A percentile compares a stretch with the other conserved stretches of the same genome.
Conservation (phyloP, 2,888 invertebrate genomes). For the Coelogynopora nodosa region DNA sequence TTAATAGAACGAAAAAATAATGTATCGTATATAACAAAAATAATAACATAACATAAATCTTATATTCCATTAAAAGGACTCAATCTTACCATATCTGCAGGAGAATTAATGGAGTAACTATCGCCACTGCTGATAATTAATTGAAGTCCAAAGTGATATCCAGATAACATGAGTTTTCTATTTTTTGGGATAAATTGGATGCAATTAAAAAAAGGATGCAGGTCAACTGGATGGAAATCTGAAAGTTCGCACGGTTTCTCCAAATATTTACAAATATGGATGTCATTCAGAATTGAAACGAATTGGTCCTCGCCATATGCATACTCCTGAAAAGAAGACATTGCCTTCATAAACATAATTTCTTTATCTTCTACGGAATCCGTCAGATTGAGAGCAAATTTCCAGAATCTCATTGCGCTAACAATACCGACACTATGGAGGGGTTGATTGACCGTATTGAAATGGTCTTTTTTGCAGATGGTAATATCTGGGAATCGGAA, state of each 20-base stretch:
- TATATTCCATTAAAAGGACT: too few species aligned
- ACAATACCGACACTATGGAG: not conserved
- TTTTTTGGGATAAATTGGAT: too few species aligned
- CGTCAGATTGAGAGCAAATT: not conserved
- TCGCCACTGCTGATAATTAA: too few species aligned
- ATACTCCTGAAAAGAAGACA: not conserved
- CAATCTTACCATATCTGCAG: too few species aligned
- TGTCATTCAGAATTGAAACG: not conserved
- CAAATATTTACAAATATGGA: not conserved
- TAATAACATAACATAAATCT: too few species aligned
- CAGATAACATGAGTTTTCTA: too few species aligned
- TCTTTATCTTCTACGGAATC: not conserved
- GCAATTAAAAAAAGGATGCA: too few species aligned
- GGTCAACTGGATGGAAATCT: too few species aligned
- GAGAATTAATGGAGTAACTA: too few species aligned
- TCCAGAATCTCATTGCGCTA: not conserved
- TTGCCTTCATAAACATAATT: not conserved
- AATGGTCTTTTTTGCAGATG: not conserved
- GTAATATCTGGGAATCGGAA: not conserved
- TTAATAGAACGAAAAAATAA: too few species aligned
- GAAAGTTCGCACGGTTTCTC: not conserved
- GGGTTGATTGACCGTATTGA: not conserved
- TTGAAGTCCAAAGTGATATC: too few species aligned
- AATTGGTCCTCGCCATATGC: not conserved
- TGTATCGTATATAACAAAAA: too few species aligned